Evolutionary conservation across 2,888 invertebrate species (phyloP), one percentile per base, ranked within the genome.

Genomic region (Dicyrtoma fusca): DNA sequence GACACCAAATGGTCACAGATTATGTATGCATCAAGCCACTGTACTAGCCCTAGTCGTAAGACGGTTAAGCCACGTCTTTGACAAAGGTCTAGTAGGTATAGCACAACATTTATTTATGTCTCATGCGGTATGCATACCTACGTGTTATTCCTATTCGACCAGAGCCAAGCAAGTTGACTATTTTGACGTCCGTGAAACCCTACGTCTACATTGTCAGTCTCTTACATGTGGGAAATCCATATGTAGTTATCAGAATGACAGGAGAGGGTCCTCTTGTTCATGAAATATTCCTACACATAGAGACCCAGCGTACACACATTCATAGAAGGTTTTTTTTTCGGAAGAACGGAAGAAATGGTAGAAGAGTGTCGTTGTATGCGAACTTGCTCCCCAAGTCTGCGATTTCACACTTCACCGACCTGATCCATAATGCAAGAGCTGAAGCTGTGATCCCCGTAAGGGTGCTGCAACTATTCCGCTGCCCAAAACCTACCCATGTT

Each of bases 361-460:
- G 19, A 49, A 51, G 25, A 55, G 49, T 53, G 66, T 55, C 51
- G 59, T 65, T 55, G 71, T 23, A 72, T 61, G 68, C 68, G 69
- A 72, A 68, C 61, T 72, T 59, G 66, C 72, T 74, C 68, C 71
- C 71, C 79, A 79, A 77, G 78, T 79, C 79, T 72, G 75, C 78
- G 79, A 81, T 81, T 81, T 81, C 77, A 79, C 81, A 77, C 76
- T 79, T 75, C 74, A 79, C 45, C 78, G 79, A 74, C 68, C 75
- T 78, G 79, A 81, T 81, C 81, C 81, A 81, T 81, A 81, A 81
- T 81, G 81, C 81, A 81, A 78, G 78, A 77, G 80, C 74, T 74
- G 70, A 71, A 69, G 74, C 68, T 75, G 74, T 66, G 73, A 75
- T 75, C 73, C 71, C 71, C 71, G 63, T 76, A 68, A 73, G 76